These are phyloP conservation scores for Diabrotica balteata DNA, from an alignment of 2,888 invertebrate species.

Conservation along the genomic window DNA sequence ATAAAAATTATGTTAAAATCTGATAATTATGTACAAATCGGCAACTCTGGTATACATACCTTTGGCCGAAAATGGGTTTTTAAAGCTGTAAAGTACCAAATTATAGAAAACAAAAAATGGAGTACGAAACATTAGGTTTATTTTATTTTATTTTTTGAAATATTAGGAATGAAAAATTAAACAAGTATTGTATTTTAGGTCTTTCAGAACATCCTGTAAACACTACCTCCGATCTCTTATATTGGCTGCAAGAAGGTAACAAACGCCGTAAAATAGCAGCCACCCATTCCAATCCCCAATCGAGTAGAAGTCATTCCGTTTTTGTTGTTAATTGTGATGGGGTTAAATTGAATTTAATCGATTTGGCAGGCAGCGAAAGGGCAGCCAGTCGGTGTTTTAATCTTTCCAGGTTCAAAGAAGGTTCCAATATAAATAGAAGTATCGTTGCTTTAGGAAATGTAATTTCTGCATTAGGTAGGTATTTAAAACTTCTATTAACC, in stretches of 20 bases:
- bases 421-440: constrained; percentile 80
- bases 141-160: too few species aligned
- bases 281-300: constrained; percentile 74
- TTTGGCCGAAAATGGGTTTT: too few species aligned
- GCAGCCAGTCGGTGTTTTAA: constrained; percentile 62
- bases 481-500: background rate
- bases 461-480: constrained; percentile 77
- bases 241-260: constrained; percentile 68
- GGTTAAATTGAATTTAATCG: constrained; percentile 70
- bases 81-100: too few species aligned
- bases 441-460: constrained; percentile 83
- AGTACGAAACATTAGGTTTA: too few species aligned
- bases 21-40: too few species aligned
- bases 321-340: constrained; percentile 71
- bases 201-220: constrained; percentile 69
- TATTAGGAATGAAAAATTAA: too few species aligned
- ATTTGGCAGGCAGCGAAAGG: constrained; percentile 75
- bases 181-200: constrained; percentile 59
- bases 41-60: too few species aligned
- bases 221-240: constrained; percentile 65
- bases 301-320: constrained; percentile 77
- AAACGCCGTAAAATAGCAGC: constrained; percentile 72
- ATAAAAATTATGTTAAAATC: too few species aligned
- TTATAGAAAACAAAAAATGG: too few species aligned
- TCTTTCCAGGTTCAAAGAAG: constrained; percentile 66